Evolutionary conservation across 2,888 invertebrate species (phyloP).

Genomic region (Athrips mouffetella): DNA sequence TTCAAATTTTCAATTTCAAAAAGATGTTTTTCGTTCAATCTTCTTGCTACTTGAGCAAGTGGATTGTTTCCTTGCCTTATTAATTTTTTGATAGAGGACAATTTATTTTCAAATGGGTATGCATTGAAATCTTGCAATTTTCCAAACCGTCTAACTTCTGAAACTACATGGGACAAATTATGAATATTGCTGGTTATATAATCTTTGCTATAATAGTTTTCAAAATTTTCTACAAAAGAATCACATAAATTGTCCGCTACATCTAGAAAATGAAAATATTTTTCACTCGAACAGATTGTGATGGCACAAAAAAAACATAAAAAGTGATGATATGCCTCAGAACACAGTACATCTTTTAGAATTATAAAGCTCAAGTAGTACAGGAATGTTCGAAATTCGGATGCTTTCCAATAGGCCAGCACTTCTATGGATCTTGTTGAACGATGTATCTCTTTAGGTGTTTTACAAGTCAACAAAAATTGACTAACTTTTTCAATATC

Average conservation of each 20-base stretch:
- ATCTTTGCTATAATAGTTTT: too few species aligned
- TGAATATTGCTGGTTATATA: slow-evolving; percentile 21
- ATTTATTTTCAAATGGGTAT: slow-evolving; percentile 23
- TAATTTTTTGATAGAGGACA: slow-evolving; percentile 19
- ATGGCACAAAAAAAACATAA: slow-evolving; percentile 16
- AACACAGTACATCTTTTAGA: slow-evolving; percentile 3
- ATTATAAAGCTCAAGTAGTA: slow-evolving; percentile 14
- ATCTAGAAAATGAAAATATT: background rate
- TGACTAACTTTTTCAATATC: slow-evolving; percentile 14
- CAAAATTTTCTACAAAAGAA: too few species aligned
- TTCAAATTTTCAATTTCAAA: background rate
- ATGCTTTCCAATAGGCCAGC: slow-evolving; percentile 16
- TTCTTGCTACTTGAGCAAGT: slow-evolving; percentile 20
- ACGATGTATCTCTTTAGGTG: slow-evolving; percentile 16
- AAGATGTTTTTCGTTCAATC: slow-evolving; percentile 15
- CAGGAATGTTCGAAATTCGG: slow-evolving; percentile 15
- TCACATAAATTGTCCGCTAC: slow-evolving; percentile 21
- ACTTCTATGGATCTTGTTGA: slow-evolving; percentile 8
- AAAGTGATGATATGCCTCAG: slow-evolving; percentile 13
- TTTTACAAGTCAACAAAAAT: slow-evolving; percentile 13
- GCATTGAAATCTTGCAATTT: slow-evolving; percentile 17
- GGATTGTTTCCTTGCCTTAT: slow-evolving; percentile 22
- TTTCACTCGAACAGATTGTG: slow-evolving; percentile 7
- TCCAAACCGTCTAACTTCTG: slow-evolving; percentile 18
- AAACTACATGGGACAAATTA: slow-evolving; percentile 15